Evolutionary conservation across 2,797 vertebrate genomes (phyloP).

Genomic region (Chloroceryle inda): DNA sequence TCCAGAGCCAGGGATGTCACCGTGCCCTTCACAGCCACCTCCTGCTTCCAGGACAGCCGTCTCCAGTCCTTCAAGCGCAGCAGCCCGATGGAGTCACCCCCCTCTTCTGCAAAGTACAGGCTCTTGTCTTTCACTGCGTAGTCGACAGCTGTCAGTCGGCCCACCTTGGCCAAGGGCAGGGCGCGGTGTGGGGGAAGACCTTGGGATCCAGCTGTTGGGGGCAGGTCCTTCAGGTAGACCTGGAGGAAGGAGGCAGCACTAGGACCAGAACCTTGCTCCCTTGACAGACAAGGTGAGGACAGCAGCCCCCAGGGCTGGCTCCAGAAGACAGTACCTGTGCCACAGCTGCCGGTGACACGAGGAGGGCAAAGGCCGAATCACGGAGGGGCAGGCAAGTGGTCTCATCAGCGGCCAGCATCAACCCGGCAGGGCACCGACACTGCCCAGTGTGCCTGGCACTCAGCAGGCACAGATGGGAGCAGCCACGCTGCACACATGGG

Average conservation of each 20-base stretch:
- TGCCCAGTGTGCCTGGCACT: conserved; percentile 73
- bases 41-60: conserved; percentile 73
- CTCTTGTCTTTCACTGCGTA: conserved; percentile 76
- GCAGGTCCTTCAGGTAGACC: conserved; percentile 86
- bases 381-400: conserved; percentile 80
- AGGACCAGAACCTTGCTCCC: neutral
- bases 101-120: conserved; percentile 84
- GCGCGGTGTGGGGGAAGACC: conserved; percentile 76
- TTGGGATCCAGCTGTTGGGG: conserved; percentile 51
- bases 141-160: conserved; percentile 81
- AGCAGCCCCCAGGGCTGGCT: neutral
- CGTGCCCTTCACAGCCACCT: conserved; percentile 78
- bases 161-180: conserved; percentile 80
- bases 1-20: conserved; percentile 86
- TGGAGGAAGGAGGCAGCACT: conserved; percentile 33
- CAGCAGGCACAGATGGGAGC: conserved; percentile 91
- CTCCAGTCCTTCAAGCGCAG: conserved; percentile 79
- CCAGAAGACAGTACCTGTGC: conserved; percentile 81
- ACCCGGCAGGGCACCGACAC: conserved; percentile 85
- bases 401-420: conserved; percentile 81
- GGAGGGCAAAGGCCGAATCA: conserved; percentile 85
- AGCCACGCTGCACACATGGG: conserved; percentile 80
- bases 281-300: fast-evolving
- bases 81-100: conserved; percentile 78
- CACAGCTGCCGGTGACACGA: conserved; percentile 78